A percentile compares a stretch with the other conserved stretches of the same genome.
phyloP scores from a whole-genome alignment of 2,113 vertebrate species.

The Eptesicus fuscus region DNA sequence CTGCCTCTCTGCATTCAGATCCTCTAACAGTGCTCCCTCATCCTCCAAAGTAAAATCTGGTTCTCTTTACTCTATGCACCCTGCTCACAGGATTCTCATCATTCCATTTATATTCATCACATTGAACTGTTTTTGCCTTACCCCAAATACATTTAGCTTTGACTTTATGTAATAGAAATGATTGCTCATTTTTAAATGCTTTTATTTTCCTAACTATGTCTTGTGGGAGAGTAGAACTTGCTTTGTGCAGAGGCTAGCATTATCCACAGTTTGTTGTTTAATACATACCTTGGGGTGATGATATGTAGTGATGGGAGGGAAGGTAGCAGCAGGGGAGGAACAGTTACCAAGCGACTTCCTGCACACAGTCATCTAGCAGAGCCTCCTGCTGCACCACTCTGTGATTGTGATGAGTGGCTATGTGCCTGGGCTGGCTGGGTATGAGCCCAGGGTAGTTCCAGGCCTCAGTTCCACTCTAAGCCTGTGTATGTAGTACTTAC shows the following conservation, averaged over 20 bases:
- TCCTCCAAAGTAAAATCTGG: not conserved
- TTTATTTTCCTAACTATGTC: not conserved
- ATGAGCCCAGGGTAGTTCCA: not conserved
- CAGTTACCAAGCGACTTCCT: not conserved
- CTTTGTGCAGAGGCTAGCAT: not conserved
- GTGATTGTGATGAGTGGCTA: not conserved
- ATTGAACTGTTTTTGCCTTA: not conserved
- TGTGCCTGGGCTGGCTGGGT: not conserved
- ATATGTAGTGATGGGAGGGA: not conserved
- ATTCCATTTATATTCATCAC: not conserved
- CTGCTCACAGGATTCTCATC: not conserved
- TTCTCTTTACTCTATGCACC: not conserved
- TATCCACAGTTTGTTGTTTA: not conserved
- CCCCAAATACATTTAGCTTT: not conserved
- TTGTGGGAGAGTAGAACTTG: not conserved
- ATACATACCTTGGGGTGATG: not conserved
- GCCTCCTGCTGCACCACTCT: not conserved
- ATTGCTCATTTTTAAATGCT: not conserved
- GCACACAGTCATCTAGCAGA: not conserved
- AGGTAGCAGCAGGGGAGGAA: not conserved
- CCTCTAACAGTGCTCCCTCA: not conserved
- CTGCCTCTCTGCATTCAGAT: not conserved
- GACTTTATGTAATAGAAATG: not conserved
- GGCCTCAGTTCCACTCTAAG: too few relatives aligned
- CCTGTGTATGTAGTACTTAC: not conserved